These are phyloP conservation scores for Dendrocopos noguchii DNA, from an alignment of 2,113 vertebrate species.

Conservation along the genomic window DNA sequence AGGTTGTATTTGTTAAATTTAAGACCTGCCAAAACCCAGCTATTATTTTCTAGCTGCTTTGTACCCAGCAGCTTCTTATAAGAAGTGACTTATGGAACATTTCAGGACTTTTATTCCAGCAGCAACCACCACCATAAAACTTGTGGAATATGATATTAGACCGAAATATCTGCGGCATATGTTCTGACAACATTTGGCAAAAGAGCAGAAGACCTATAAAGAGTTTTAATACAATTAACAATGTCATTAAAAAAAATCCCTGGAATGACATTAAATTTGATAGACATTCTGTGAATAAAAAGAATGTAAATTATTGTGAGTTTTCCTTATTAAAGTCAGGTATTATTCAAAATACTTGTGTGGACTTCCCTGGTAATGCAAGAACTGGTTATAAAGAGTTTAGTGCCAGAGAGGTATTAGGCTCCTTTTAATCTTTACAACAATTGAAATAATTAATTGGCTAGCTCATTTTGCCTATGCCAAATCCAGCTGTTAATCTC, in stretches of 20 bases:
- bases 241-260: background rate
- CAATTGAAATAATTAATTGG: background rate
- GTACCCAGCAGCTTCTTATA: constrained; percentile 15
- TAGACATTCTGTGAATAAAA: background rate
- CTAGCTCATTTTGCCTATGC: background rate
- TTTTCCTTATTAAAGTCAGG: background rate
- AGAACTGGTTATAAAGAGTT: background rate
- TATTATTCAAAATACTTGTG: background rate
- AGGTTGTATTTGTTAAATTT: constrained; percentile 49
- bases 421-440: background rate
- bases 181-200: background rate
- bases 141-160: background rate
- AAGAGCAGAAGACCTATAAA: background rate
- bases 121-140: constrained; percentile 23
- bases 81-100: constrained; percentile 34
- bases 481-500: background rate
- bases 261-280: background rate
- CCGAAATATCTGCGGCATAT: background rate
- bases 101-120: constrained; percentile 26
- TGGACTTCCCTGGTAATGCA: background rate
- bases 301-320: background rate
- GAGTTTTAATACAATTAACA: constrained; percentile 10
- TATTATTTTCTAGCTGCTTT: constrained; percentile 44
- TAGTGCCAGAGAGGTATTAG: background rate
- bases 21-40: constrained; percentile 43